Evolutionary conservation across 2,797 vertebrate genomes (phyloP).

Genomic region (Hoplostethus mediterraneus): DNA sequence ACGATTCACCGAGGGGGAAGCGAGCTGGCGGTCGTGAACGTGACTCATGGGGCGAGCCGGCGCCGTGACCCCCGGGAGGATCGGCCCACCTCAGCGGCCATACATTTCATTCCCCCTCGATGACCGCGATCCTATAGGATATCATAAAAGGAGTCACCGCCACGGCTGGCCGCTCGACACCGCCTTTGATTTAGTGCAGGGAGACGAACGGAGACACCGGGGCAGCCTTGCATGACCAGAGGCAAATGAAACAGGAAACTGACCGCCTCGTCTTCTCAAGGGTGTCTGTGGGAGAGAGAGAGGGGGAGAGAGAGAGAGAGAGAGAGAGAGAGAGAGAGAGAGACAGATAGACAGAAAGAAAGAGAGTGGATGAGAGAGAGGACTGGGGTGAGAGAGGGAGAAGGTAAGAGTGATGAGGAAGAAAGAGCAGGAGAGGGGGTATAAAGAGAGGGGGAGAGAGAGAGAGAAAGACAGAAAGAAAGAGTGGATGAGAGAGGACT

Average conservation of each 20-base stretch:
- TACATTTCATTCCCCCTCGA: conserved; percentile 39
- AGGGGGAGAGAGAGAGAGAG: no score
- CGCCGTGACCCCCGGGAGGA: conserved; percentile 39
- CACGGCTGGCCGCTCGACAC: conserved; percentile 58
- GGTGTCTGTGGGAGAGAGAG: conserved; percentile 33
- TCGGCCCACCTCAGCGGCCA: conserved; percentile 35
- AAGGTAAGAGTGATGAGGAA: no score
- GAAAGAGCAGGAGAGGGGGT: conserved; percentile 1
- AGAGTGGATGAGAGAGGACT: no score
- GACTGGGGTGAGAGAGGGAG: no score
- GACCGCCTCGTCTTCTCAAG: conserved; percentile 66
- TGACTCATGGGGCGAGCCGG: conserved; percentile 13
- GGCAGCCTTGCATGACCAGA: conserved; percentile 65
- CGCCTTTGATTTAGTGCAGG: conserved; percentile 70
- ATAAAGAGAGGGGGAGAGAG: no score
- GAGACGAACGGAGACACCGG: conserved; percentile 53
- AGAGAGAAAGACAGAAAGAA: neutral
- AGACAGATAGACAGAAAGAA: neutral
- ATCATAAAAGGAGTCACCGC: conserved; percentile 78
- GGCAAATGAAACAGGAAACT: conserved; percentile 74
- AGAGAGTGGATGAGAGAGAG: neutral
- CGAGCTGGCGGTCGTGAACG: conserved; percentile 32
- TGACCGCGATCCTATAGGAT: conserved; percentile 58
- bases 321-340: neutral
- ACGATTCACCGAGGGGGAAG: conserved; percentile 42